Base-by-base conservation (phyloP, 2,797 vertebrate genomes). In the Trachops cirrhosus region DNA sequence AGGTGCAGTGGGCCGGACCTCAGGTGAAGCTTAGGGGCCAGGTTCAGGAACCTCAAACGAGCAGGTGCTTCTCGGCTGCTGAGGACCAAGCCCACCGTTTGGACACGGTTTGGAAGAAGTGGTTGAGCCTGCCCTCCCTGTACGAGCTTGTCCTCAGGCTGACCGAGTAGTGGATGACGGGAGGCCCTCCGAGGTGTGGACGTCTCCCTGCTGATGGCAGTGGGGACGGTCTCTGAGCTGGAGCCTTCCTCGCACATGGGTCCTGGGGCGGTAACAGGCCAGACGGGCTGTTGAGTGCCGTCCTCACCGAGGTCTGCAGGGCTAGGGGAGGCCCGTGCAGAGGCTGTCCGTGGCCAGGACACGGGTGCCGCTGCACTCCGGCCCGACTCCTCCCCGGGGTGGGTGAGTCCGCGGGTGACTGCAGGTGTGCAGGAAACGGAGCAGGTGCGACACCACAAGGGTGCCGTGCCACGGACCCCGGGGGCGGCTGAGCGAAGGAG, bases 301-400 rank as follows among this genome's bases (percentile, higher is more conserved):
- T 14, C 9, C 2, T 2, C 34, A 21, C 37, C 6, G 22, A 2
- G 22, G 62, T 7, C 70, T 73, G 70, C 24, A 5, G 70, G 24
- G 70, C 39, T 14, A 6, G 70, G 22, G 11, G 9, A 32, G 18
- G 24, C 18, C 39, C 24, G 4, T 5, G 9, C 19, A 32, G 10
- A 7, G n/a, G 26, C 37, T 41, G 6, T 29, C 21, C 46, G 0
- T 9, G n/a, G 24, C 75, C 6, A 24, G 37, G 34, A 41, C 37
- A 26, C 22, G 15, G 11, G 68, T 68, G 34, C 37, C 10, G 21
- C 70, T 11, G 6, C 3, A 3, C 70, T 44, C 34, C 8, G 12
- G 19, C 15, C 62, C 6, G 1, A 1, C n/a, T 2, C 3, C 64
- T 34, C n/a, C 15, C 18, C n/a, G 0, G n/a, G 12, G 16, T 67